phyloP scores from a whole-genome alignment of 2,113 vertebrate genomes.

The Clarias magur region DNA sequence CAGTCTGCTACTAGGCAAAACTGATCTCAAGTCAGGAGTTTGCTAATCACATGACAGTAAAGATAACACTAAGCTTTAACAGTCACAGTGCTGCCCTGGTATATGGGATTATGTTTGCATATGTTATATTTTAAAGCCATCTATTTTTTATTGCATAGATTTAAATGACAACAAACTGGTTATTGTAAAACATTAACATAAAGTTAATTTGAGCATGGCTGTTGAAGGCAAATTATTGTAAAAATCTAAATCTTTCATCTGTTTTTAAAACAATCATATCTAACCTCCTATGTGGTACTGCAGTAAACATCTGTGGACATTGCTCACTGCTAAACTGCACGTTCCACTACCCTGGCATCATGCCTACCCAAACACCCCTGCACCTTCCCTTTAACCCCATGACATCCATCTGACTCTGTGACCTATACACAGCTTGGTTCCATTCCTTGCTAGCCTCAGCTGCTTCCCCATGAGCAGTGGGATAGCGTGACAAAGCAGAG shows the following conservation, averaged over 20 bases:
- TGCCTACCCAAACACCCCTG: constrained; percentile 57
- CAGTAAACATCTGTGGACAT: constrained; percentile 17
- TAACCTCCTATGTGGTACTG: too few relatives aligned
- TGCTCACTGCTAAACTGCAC: constrained; percentile 37
- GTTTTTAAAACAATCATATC: background rate
- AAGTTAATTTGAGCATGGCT: background rate
- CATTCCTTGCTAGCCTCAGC: constrained; percentile 62
- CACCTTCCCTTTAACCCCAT: constrained; percentile 42
- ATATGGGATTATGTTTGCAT: background rate
- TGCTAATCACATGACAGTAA: background rate
- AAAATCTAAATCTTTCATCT: background rate
- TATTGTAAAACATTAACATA: background rate
- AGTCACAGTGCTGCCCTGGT: background rate
- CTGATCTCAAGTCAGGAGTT: background rate
- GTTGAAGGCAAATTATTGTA: background rate
- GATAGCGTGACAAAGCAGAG: constrained; percentile 14
- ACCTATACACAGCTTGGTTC: constrained; percentile 40
- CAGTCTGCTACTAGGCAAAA: background rate
- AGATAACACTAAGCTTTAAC: background rate
- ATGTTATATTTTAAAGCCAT: background rate
- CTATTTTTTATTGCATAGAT: background rate
- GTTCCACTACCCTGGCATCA: constrained; percentile 48
- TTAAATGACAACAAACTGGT: background rate
- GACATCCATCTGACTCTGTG: constrained; percentile 48
- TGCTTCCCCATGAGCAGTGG: constrained; percentile 51